Base-by-base conservation (phyloP, 2,888 invertebrate genomes). In the Oligia strigilis region DNA sequence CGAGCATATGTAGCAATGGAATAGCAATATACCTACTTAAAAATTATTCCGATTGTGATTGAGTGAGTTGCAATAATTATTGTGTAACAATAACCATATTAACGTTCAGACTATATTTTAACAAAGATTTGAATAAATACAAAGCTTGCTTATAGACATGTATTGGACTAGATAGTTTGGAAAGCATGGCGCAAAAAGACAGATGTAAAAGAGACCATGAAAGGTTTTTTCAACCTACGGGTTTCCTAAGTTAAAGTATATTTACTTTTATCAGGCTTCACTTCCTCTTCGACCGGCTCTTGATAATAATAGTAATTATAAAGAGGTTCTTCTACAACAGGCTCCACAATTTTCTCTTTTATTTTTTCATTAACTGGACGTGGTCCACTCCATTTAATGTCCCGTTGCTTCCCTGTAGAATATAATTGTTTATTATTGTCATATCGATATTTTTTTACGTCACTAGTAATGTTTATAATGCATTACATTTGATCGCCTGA, bases 331-430 rank as follows among this genome's bases (percentile, higher is more conserved):
- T 49, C 60, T 67, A 19, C 14, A 69, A 75, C 6, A 19, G 72
- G 72, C 62, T 14, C 14, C 14, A 17, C n/a, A 49, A 72, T 29
- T 23, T 55, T 65, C 23, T 66, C 9, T 13, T 66, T 75, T 3
- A 70, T 29, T 29, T 29, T 29, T 29, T 29, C 40, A 58, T 72
- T 29, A 55, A 73, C 17, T 29, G 19, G 19, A 6, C 72, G 76
- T 3, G 83, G 84, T 46, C 75, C 84, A 36, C 29, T 67, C 83
- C 84, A 80, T 49, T 83, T 76, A 3, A 13, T 14, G 0, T 76
- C 80, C 40, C 72, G 36, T 64, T 80, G 73, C 13, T 67, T 79
- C 83, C 84, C 83, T 83, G 83, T 49, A 64, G 55, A 78, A 60
- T 9, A 19, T 23, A 49, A 49, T 58, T 23, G 4, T 49, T 46